A percentile compares a stretch with the other conserved stretches of the same genome.
Evolutionary conservation across 1,140 invertebrate species (phyloP).

Genomic region (Drosophila busckii): DNA sequence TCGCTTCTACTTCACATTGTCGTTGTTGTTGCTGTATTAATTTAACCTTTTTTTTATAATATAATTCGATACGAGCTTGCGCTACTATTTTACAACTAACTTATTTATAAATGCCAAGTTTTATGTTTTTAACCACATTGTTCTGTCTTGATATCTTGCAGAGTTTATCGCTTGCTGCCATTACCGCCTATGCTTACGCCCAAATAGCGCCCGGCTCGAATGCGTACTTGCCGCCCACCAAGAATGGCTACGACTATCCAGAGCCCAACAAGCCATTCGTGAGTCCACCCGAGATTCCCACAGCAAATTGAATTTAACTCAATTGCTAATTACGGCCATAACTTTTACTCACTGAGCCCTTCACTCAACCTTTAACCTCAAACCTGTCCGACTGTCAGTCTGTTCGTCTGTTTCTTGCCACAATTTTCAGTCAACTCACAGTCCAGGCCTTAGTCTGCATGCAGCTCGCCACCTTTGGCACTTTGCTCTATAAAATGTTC

Average conservation of each 20-base stretch:
- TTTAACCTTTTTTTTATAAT: slow-evolving; percentile 47
- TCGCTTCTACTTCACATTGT: slow-evolving; percentile 4
- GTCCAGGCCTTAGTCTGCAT: too few relatives aligned
- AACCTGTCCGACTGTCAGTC: neutral
- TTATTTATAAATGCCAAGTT: slow-evolving; percentile 23
- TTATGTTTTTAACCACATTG: slow-evolving; percentile 7
- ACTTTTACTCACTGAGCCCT: slow-evolving; percentile 31
- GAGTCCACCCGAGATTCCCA: slow-evolving; percentile 23
- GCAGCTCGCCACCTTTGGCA: too few relatives aligned
- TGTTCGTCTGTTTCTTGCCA: slow-evolving; percentile 2
- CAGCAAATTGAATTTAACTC: slow-evolving; percentile 52
- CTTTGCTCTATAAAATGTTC: slow-evolving; percentile 21
- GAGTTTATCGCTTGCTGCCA: slow-evolving; percentile 71
- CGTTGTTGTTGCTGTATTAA: slow-evolving; percentile 9
- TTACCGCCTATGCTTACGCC: slow-evolving; percentile 61
- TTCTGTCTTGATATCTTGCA: slow-evolving; percentile 33
- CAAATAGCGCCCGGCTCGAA: slow-evolving; percentile 80
- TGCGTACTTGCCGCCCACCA: slow-evolving; percentile 82
- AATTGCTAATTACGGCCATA: slow-evolving; percentile 59
- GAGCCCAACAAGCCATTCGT: slow-evolving; percentile 70
- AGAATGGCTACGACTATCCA: slow-evolving; percentile 78
- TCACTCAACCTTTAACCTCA: slow-evolving; percentile 23
- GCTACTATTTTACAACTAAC: slow-evolving; percentile 7
- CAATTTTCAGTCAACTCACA: slow-evolving; percentile 25
- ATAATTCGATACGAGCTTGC: slow-evolving; percentile 20